Conservation (phyloP, 2,797 vertebrate species). For the Danio albolineatus region DNA sequence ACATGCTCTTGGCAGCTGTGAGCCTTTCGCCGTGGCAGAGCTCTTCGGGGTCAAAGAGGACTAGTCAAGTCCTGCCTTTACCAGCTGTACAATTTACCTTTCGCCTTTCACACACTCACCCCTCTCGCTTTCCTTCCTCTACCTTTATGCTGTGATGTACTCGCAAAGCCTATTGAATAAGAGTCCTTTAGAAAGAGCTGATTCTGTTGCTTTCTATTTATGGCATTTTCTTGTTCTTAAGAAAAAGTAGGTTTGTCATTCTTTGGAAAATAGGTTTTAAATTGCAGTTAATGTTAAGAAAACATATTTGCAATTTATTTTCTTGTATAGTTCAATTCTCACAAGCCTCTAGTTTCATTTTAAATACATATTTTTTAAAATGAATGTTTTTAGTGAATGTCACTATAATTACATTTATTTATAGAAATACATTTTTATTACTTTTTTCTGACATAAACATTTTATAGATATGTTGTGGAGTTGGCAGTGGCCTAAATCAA, state of each 20-base stretch:
- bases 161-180: neutral
- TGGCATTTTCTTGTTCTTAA: neutral
- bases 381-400: too few species aligned
- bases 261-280: too few species aligned
- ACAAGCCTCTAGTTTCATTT: too few species aligned
- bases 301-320: too few species aligned
- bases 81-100: conserved; percentile 42
- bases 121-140: conserved; percentile 37
- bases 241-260: neutral
- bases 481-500: too few species aligned
- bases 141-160: neutral
- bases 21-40: conserved; percentile 35
- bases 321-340: too few species aligned
- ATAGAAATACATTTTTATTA: too few species aligned
- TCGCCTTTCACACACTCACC: conserved; percentile 25
- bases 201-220: conserved; percentile 1
- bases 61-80: conserved; percentile 52
- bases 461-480: too few species aligned
- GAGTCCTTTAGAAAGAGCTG: neutral
- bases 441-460: too few species aligned
- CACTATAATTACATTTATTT: too few species aligned
- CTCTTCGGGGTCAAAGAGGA: conserved; percentile 54
- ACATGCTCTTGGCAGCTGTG: conserved; percentile 56
- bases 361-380: too few species aligned
- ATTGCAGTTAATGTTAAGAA: too few species aligned